A percentile compares a stretch with the other conserved stretches of the same genome.
phyloP scores from a whole-genome alignment of 2,797 vertebrate species.

The Sciaenops ocellatus region DNA sequence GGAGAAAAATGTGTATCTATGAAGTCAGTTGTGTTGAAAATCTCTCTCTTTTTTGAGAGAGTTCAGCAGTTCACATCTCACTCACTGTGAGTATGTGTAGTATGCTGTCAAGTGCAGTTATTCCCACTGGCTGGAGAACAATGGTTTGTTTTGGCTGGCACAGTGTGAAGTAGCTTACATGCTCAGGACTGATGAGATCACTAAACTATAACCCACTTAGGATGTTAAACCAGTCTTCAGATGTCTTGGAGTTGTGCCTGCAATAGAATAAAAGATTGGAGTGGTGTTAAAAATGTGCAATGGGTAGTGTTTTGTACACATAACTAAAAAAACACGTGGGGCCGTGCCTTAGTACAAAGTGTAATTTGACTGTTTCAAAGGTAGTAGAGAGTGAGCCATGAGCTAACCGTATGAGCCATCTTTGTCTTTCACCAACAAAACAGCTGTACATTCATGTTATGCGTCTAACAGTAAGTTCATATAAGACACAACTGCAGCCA shows the following conservation, averaged over 20 bases:
- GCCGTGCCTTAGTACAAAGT: neutral
- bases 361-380: neutral
- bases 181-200: slow-evolving; percentile 45
- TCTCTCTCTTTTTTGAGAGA: neutral
- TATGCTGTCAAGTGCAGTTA: slow-evolving; percentile 58
- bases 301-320: neutral
- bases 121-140: slow-evolving; percentile 65
- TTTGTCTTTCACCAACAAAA: neutral
- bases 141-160: slow-evolving; percentile 66
- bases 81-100: slow-evolving; percentile 7
- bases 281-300: neutral
- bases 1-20: neutral
- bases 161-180: slow-evolving; percentile 48
- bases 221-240: slow-evolving; percentile 24
- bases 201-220: slow-evolving; percentile 20
- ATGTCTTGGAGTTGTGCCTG: neutral
- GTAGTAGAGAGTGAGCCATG: neutral
- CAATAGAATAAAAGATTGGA: neutral
- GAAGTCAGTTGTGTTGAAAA: slow-evolving; percentile 10
- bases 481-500: neutral
- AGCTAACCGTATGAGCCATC: neutral
- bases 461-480: neutral
- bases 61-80: slow-evolving; percentile 35
- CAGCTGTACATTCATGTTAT: neutral
- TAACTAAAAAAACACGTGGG: neutral